Evolutionary conservation across 2,113 vertebrate genomes (phyloP).

Genomic region (Piaya cayana): DNA sequence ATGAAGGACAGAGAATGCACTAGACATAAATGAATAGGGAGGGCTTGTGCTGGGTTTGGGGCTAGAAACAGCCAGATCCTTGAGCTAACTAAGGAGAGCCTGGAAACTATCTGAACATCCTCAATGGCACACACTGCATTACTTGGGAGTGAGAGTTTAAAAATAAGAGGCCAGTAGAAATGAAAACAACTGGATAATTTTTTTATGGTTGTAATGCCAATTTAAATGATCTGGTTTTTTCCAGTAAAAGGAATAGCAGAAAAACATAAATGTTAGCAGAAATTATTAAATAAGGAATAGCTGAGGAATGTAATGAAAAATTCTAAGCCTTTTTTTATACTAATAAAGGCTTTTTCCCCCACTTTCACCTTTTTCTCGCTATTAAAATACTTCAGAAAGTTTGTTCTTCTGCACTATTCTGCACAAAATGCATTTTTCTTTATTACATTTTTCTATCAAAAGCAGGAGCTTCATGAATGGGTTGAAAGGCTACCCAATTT

Average conservation of each 20-base stretch:
- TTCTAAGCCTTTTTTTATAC: background rate
- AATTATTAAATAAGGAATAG: background rate
- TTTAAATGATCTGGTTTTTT: background rate
- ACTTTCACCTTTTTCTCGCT: background rate
- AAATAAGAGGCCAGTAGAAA: background rate
- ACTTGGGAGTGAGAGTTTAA: background rate
- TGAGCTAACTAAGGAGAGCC: background rate
- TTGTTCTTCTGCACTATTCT: background rate
- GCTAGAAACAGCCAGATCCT: background rate
- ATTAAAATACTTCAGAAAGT: background rate
- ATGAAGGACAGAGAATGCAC: background rate
- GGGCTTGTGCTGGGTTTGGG: background rate
- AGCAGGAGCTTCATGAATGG: background rate
- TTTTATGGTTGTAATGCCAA: background rate
- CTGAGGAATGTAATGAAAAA: background rate
- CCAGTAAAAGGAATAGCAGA: background rate
- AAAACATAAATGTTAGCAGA: background rate
- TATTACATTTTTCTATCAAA: slow-evolving; percentile 14
- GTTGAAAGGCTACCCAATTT: background rate
- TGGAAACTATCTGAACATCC: background rate
- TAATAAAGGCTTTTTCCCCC: background rate
- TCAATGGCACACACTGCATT: background rate
- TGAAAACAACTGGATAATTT: background rate
- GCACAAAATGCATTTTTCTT: background rate
- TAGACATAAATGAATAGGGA: background rate